Evolutionary conservation across 2,797 vertebrate species (phyloP).

Genomic region (Dicrostonyx torquatus): DNA sequence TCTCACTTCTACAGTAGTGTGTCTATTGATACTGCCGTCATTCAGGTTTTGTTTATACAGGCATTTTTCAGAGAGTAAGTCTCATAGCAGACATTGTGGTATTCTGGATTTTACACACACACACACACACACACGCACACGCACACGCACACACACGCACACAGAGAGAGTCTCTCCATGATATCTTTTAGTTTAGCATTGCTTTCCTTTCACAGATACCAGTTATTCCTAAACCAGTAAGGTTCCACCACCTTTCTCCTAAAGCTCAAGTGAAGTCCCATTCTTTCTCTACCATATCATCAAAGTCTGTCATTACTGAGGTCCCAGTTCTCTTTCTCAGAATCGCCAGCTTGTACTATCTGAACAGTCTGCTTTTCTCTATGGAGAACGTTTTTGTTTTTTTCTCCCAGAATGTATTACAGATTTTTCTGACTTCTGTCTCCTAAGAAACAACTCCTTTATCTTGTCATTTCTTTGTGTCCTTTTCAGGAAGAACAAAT

Average conservation of each 20-base stretch:
- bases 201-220: not conserved
- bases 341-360: not conserved
- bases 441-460: constrained; percentile 4
- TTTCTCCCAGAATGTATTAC: not conserved
- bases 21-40: not conserved
- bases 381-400: not conserved
- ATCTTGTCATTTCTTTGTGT: constrained; percentile 5
- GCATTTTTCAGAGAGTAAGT: not conserved
- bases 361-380: not conserved
- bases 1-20: not conserved
- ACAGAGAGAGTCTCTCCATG: no score
- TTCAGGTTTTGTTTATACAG: not conserved
- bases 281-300: not conserved
- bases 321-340: not conserved
- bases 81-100: not conserved
- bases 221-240: not conserved
- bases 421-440: not conserved
- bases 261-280: not conserved
- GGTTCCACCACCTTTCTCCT: not conserved
- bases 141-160: no score
- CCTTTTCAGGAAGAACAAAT: not conserved
- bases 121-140: no score
- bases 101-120: not conserved
- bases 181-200: not conserved
- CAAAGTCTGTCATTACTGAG: not conserved